Evolutionary conservation across 1,140 invertebrate genomes (phyloP).

Genomic region (Limonius californicus): DNA sequence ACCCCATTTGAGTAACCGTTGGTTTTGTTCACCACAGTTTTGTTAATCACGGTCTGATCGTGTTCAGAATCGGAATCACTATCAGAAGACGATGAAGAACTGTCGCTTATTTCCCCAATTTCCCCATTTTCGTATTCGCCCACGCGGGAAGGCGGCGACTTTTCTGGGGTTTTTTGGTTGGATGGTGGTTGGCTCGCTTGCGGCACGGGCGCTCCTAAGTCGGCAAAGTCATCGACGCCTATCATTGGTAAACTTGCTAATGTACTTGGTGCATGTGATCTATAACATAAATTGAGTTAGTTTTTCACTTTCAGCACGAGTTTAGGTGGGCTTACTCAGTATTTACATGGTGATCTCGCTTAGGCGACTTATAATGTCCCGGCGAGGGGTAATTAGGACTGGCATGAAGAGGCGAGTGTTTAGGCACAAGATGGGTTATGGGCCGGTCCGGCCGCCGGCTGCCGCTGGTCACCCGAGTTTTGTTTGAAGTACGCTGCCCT

Average conservation of each 20-base stretch:
- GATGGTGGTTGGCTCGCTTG: slow-evolving; percentile 29
- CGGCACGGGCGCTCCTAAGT: slow-evolving; percentile 28
- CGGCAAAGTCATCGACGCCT: slow-evolving; percentile 53
- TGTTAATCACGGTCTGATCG: slow-evolving; percentile 27
- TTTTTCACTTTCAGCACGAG: slow-evolving; percentile 1
- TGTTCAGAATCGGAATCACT: slow-evolving; percentile 44
- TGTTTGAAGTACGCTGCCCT: slow-evolving; percentile 59
- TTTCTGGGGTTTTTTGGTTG: slow-evolving; percentile 17
- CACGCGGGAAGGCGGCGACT: slow-evolving; percentile 18
- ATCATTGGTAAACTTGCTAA: slow-evolving; percentile 75
- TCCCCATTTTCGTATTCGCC: slow-evolving; percentile 34
- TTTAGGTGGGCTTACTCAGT: slow-evolving; percentile 40
- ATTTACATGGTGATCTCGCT: slow-evolving; percentile 32
- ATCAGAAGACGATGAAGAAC: slow-evolving; percentile 40
- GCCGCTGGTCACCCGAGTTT: slow-evolving; percentile 60
- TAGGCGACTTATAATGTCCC: slow-evolving; percentile 35
- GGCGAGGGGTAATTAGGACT: slow-evolving; percentile 49
- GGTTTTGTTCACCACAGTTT: slow-evolving; percentile 17
- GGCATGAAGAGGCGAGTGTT: slow-evolving; percentile 52
- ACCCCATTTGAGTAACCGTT: slow-evolving; percentile 47
- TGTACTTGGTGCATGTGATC: slow-evolving; percentile 52
- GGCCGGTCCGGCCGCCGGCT: slow-evolving; percentile 50
- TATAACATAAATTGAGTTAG: not conserved
- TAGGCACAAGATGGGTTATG: slow-evolving; percentile 47
- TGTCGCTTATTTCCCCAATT: slow-evolving; percentile 42